Base-by-base conservation (phyloP, 64 coral and sea anemone genomes). In the Dendrophyllia cribrosa region DNA sequence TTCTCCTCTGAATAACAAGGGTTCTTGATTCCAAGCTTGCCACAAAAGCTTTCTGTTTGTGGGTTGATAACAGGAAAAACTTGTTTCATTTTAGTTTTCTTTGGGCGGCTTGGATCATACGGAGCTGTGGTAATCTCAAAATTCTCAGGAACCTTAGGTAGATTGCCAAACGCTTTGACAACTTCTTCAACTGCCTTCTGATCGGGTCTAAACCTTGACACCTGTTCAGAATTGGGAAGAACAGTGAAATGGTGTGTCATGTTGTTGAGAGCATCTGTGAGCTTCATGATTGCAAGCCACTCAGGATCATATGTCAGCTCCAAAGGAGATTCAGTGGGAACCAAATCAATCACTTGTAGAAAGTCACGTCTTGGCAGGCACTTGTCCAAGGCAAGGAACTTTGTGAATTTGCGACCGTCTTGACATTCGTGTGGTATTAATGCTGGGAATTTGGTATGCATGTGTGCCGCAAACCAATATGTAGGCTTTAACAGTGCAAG, bases 391-490 rank as follows among this genome's bases (percentile, higher is more conserved):
- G 97, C 97, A 65, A 99, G 92, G 84, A 99, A 99, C 64, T 94
- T 96, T 44, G 97, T 99, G 47, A 91, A 85, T 25, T 88, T 97
- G 23, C 14, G 15, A 14, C 78, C 78, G 34, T 90, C 72, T 70
- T 94, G 62, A 20, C 20, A 48, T 17, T 52, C 66, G 77, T 99
- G 97, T n/a, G 87, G 88, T 63, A 99, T 63, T 13, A 96, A 60
- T 24, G 97, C 97, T 55, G 97, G 97, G 79, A 99, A 99, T 73
- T 96, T 96, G 7, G 93, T 87, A 89, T 99, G 97, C 84, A 99
- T 77, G 59, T 99, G 97, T 3, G 97, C 97, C 1, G 97, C 90
- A 67, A 94, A 99, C 97, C 97, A 99, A 43, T 93, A 96, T 0
- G 61, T 58, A 71, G 97, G 97, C 72, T 96, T 95, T 12, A 99